Evolutionary conservation across 1,140 invertebrate genomes (phyloP).

Genomic region (Sitodiplosis mosellana): DNA sequence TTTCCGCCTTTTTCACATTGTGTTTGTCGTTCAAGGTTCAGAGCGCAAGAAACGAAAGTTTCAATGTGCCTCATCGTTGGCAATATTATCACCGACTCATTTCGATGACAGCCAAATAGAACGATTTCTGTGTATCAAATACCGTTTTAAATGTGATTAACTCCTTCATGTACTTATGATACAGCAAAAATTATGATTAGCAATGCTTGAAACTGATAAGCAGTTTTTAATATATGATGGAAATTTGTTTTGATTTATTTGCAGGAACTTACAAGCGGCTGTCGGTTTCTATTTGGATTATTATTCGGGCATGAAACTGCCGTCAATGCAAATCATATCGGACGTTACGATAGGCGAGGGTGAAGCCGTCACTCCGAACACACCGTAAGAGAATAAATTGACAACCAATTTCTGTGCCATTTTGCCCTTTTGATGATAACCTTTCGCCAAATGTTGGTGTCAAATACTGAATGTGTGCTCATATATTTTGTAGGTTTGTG

Average conservation of each 20-base stretch:
- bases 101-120: too few species aligned
- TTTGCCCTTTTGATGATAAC: slow-evolving; percentile 1
- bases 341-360: slow-evolving; percentile 59
- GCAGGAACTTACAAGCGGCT: slow-evolving; percentile 88
- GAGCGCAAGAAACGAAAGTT: too few species aligned
- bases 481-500: slow-evolving; percentile 31
- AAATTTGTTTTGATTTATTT: slow-evolving; percentile 16
- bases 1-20: not conserved
- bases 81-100: too few species aligned
- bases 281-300: slow-evolving; percentile 90
- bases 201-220: not conserved
- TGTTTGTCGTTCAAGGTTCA: not conserved
- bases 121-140: too few species aligned
- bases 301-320: slow-evolving; percentile 31
- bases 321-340: slow-evolving; percentile 59
- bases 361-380: slow-evolving; percentile 52
- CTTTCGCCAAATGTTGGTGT: not conserved
- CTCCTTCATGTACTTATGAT: not conserved
- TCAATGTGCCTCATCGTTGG: not conserved
- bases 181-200: not conserved
- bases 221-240: slow-evolving; percentile 4
- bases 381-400: slow-evolving; percentile 23
- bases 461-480: not conserved
- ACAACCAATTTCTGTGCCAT: slow-evolving; percentile 10
- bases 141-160: not conserved